These are phyloP conservation scores for Byasa hedistus DNA, from an alignment of 2,888 invertebrate species.

Conservation along the genomic window DNA sequence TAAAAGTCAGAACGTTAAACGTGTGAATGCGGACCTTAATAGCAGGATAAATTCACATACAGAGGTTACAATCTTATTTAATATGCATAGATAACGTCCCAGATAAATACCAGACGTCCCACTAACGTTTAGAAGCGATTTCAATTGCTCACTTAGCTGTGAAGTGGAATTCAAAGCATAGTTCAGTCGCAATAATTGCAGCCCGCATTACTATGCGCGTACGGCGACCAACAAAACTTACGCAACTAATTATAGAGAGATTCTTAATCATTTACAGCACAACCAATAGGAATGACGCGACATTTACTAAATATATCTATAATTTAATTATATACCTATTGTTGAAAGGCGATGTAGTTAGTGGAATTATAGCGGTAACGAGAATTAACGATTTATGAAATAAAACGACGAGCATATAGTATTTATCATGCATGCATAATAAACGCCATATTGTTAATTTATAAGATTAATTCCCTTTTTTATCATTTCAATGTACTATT, in stretches of 20 bases:
- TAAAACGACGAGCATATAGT: no score
- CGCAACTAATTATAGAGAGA: conserved; percentile 79
- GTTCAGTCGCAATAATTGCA: conserved; percentile 22
- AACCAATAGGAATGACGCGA: conserved; percentile 56
- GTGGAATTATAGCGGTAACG: no score
- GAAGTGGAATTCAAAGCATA: conserved; percentile 28
- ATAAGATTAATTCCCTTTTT: no score
- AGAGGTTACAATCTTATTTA: background rate
- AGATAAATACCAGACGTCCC: conserved; percentile 24
- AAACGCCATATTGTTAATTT: no score
- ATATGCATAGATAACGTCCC: conserved; percentile 14
- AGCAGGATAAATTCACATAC: background rate
- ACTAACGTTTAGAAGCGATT: conserved; percentile 20
- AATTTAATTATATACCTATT: background rate
- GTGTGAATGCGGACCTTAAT: background rate
- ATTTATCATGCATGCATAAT: no score
- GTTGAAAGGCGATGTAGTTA: no score
- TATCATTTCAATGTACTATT: background rate
- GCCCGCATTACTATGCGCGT: conserved; percentile 15
- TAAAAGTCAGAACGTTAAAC: background rate
- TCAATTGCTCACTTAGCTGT: conserved; percentile 26
- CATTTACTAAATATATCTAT: background rate
- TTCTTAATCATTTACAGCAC: conserved; percentile 78
- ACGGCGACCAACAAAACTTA: conserved; percentile 50
- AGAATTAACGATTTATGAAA: no score